phyloP scores from a whole-genome alignment of 2,797 vertebrate species.

The Euthynnus affinis region DNA sequence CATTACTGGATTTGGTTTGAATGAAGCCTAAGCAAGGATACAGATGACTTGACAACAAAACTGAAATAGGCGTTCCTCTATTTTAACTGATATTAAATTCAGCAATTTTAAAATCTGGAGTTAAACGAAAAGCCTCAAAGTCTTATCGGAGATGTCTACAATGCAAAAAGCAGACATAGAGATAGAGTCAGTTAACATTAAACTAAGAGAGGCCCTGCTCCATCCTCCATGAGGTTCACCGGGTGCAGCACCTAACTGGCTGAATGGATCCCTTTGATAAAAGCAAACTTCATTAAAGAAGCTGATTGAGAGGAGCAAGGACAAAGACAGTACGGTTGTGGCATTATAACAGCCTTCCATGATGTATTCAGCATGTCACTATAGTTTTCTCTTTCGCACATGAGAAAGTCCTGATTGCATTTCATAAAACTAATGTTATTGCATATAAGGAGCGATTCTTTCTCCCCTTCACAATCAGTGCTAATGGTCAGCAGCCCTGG shows the following conservation, averaged over 20 bases:
- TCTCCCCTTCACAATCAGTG: neutral
- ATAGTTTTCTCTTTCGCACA: neutral
- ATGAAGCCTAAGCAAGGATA: neutral
- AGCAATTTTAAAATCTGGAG: neutral
- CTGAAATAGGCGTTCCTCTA: neutral
- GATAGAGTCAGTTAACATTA: neutral
- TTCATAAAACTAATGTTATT: neutral
- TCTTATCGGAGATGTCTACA: neutral
- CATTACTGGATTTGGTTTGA: too few relatives aligned
- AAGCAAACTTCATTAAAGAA: conserved; percentile 20
- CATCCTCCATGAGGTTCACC: conserved; percentile 4
- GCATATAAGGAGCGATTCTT: neutral
- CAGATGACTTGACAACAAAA: neutral
- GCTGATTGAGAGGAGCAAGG: neutral
- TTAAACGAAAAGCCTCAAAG: neutral
- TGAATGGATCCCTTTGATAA: conserved; percentile 49
- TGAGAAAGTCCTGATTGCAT: neutral
- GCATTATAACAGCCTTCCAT: conserved; percentile 8
- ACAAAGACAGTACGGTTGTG: neutral
- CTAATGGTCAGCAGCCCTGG: neutral
- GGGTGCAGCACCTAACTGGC: neutral
- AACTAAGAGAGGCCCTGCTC: neutral
- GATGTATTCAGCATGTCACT: neutral
- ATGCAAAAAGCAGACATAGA: neutral
- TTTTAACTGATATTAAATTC: neutral